Conservation (phyloP, 2,888 invertebrate genomes). For the Trissolcus japonicus region DNA sequence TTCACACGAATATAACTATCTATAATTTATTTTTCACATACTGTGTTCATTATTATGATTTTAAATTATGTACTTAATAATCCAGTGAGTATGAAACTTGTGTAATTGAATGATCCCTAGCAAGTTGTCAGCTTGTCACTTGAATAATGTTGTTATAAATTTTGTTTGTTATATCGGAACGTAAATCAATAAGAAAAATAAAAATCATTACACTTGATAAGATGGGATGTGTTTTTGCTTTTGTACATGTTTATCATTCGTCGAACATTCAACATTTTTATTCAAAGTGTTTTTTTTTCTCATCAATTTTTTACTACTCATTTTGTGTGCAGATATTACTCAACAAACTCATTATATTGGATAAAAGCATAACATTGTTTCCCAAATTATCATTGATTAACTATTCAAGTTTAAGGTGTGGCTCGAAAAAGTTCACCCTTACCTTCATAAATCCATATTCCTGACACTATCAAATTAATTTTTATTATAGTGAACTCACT, state of each 20-base stretch:
- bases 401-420: conserved; percentile 28
- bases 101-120: no score
- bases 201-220: neutral
- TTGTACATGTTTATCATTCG: neutral
- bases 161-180: no score
- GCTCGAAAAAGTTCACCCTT: conserved; percentile 5
- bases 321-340: neutral
- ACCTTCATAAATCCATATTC: conserved; percentile 2
- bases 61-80: no score
- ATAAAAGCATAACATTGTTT: conserved; percentile 21
- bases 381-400: conserved; percentile 40
- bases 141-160: no score
- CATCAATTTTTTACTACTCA: no score
- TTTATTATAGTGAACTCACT: neutral
- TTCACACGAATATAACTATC: no score
- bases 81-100: no score
- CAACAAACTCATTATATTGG: conserved; percentile 4
- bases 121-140: no score
- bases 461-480: conserved; percentile 5
- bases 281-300: neutral
- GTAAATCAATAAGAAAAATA: neutral
- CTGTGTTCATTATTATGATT: no score
- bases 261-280: neutral
- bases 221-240: neutral
- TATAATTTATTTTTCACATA: no score